phyloP scores from a whole-genome alignment of 2,888 invertebrate genomes.

The Piscicola geometra region DNA sequence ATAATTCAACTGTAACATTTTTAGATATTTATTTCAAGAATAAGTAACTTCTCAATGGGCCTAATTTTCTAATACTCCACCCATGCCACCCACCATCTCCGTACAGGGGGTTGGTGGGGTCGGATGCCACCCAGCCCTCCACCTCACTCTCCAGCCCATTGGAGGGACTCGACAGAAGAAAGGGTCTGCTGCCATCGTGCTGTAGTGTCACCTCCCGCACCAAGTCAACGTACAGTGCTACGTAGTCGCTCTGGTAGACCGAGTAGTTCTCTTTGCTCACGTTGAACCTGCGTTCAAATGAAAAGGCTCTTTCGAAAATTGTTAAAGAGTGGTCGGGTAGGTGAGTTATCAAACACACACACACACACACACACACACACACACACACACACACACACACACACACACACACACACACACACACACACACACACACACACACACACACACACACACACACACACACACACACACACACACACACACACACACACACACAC shows the following conservation, averaged over 20 bases:
- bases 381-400: constrained; percentile 19
- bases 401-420: constrained; percentile 19
- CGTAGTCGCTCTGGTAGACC: constrained; percentile 65
- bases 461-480: constrained; percentile 19
- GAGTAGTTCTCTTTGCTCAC: constrained; percentile 53
- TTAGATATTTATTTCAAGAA: too few relatives aligned
- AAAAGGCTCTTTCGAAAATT: too few relatives aligned
- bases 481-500: constrained; percentile 19
- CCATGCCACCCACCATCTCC: constrained; percentile 79
- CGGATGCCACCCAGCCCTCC: constrained; percentile 71
- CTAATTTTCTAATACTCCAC: too few relatives aligned
- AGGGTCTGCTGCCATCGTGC: constrained; percentile 62
- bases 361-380: constrained; percentile 19
- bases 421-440: constrained; percentile 19
- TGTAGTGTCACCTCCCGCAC: constrained; percentile 57
- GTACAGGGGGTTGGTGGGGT: constrained; percentile 73
- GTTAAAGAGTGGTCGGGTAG: too few relatives aligned
- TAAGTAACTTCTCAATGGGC: too few relatives aligned
- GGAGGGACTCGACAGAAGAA: constrained; percentile 80
- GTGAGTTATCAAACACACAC: constrained; percentile 14
- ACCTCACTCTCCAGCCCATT: constrained; percentile 52
- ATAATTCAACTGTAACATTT: too few relatives aligned
- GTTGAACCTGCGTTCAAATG: constrained; percentile 29
- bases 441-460: constrained; percentile 19
- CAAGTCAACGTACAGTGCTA: constrained; percentile 49